These are phyloP conservation scores for Myotis myotis DNA, from an alignment of 2,797 vertebrate genomes.

Conservation along the genomic window DNA sequence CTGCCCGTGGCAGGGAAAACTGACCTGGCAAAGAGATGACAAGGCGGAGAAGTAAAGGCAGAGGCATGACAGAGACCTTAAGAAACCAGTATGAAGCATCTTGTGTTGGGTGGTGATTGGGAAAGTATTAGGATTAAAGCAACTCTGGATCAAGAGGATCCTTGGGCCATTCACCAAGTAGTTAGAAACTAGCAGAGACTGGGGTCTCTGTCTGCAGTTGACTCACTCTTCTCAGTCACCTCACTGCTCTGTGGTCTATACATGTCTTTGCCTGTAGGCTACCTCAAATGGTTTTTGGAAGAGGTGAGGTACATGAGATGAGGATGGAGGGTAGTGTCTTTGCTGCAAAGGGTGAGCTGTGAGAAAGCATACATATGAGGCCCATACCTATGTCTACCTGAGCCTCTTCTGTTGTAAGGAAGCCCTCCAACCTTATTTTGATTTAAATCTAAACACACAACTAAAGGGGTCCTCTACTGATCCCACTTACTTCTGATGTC, in stretches of 20 bases:
- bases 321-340: not conserved
- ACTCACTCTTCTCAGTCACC: not conserved
- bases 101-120: not conserved
- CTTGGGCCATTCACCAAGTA: not conserved
- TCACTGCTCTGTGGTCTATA: not conserved
- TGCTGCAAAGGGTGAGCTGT: not conserved
- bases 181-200: not conserved
- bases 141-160: not conserved
- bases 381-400: not conserved
- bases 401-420: not conserved
- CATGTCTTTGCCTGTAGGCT: not conserved
- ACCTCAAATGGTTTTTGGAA: not conserved
- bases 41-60: not conserved
- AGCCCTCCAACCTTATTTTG: not conserved
- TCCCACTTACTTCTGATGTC: not conserved
- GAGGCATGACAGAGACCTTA: not conserved
- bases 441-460: not conserved
- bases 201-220: not conserved
- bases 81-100: not conserved
- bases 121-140: not conserved
- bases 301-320: not conserved
- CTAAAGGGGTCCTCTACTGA: accelerated
- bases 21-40: not conserved
- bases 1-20: not conserved
- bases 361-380: not conserved